phyloP scores from a whole-genome alignment of 2,888 invertebrate genomes.

The Apamea monoglypha region DNA sequence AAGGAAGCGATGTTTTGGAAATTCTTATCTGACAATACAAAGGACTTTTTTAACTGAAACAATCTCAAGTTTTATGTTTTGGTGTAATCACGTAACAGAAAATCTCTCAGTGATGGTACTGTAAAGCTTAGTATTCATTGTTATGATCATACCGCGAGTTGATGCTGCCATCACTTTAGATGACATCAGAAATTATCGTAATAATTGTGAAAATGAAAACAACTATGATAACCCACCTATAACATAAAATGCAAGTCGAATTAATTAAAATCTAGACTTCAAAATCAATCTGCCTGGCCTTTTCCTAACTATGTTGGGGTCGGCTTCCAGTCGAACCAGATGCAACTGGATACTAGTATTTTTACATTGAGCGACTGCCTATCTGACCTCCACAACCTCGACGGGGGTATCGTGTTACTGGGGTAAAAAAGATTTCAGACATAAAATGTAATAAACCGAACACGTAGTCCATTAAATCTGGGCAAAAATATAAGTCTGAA shows the following conservation, averaged over 20 bases:
- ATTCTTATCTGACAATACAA: background rate
- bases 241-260: no score
- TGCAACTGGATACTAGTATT: no score
- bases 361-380: no score
- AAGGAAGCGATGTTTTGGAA: background rate
- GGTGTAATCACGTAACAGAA: background rate
- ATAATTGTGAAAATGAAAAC: background rate
- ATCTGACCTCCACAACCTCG: no score
- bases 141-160: background rate
- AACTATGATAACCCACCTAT: no score
- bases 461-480: constrained; percentile 32
- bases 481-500: constrained; percentile 10
- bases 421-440: background rate
- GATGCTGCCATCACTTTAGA: background rate
- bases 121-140: background rate
- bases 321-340: no score
- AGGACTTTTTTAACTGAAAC: constrained; percentile 2
- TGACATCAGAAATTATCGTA: background rate
- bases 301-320: no score
- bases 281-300: no score
- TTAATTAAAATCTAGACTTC: background rate
- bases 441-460: background rate
- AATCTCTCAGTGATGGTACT: background rate
- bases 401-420: no score
- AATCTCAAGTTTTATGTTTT: constrained; percentile 18